Conservation (phyloP, 2,888 invertebrate genomes). For the Mamestra brassicae region DNA sequence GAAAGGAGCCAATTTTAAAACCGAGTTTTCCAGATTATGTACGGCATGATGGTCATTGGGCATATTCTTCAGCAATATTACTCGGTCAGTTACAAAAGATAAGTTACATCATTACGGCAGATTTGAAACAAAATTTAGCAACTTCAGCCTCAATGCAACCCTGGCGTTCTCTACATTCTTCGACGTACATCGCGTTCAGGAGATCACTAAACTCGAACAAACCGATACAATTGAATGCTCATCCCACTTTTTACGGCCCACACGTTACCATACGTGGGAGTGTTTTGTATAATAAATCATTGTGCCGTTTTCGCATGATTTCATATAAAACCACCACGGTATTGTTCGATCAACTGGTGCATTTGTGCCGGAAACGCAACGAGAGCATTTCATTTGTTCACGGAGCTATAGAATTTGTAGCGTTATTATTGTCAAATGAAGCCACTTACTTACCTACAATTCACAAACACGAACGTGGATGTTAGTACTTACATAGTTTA, state of each 20-base stretch:
- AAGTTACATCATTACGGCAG: conserved; percentile 26
- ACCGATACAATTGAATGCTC: conserved; percentile 79
- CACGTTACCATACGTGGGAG: conserved; percentile 75
- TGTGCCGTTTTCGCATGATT: conserved; percentile 81
- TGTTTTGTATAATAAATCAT: conserved; percentile 74
- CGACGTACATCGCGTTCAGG: conserved; percentile 60
- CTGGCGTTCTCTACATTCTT: conserved; percentile 59
- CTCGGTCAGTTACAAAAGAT: conserved; percentile 21
- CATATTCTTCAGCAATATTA: conserved; percentile 26
- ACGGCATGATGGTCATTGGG: not conserved
- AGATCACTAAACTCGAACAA: conserved; percentile 73
- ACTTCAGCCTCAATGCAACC: conserved; percentile 44
- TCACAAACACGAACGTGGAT: conserved; percentile 24
- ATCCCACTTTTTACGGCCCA: conserved; percentile 74
- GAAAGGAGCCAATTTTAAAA: conserved; percentile 24
- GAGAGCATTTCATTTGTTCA: conserved; percentile 64
- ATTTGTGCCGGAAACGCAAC: conserved; percentile 72
- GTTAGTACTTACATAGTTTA: conserved; percentile 19
- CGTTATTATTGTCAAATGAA: conserved; percentile 55
- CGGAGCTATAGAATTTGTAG: conserved; percentile 54
- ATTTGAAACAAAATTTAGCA: conserved; percentile 43
- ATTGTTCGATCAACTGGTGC: conserved; percentile 73
- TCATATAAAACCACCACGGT: conserved; percentile 77
- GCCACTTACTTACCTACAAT: conserved; percentile 17
- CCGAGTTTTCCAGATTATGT: conserved; percentile 1